Evolutionary conservation across 2,888 invertebrate species (phyloP).

Genomic region (Andrena camellia): DNA sequence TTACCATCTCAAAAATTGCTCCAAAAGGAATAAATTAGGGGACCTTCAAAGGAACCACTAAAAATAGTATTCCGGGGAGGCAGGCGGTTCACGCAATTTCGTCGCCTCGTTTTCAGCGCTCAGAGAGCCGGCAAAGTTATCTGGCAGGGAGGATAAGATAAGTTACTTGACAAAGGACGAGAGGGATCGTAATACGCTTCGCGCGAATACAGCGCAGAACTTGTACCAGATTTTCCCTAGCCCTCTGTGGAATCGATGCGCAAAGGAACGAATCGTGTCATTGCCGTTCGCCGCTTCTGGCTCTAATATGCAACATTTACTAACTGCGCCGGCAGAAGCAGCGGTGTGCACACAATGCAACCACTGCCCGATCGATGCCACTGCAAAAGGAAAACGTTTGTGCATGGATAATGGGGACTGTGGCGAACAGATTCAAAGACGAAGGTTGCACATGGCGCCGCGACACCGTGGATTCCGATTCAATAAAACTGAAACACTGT

Average conservation of each 20-base stretch:
- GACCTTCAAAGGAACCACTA: slow-evolving; percentile 35
- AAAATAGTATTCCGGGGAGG: slow-evolving; percentile 38
- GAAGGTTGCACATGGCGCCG: not conserved
- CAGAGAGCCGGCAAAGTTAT: slow-evolving; percentile 29
- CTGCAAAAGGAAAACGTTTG: slow-evolving; percentile 13
- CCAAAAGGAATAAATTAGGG: slow-evolving; percentile 15
- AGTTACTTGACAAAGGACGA: slow-evolving; percentile 17
- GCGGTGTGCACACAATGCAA: not conserved
- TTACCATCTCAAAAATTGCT: not conserved
- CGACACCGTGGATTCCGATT: not conserved
- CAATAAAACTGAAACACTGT: too few species aligned
- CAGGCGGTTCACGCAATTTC: not conserved
- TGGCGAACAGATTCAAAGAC: not conserved
- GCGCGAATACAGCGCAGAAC: slow-evolving; percentile 4
- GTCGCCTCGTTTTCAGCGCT: slow-evolving; percentile 37
- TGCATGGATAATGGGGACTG: not conserved
- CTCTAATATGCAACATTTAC: slow-evolving; percentile 31
- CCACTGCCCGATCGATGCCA: slow-evolving; percentile 25
- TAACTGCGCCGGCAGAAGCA: not conserved
- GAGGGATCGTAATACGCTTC: slow-evolving; percentile 21
- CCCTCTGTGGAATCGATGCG: not conserved
- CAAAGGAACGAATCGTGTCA: slow-evolving; percentile 51
- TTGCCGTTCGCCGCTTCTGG: slow-evolving; percentile 36
- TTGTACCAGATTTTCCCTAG: not conserved
- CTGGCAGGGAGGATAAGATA: not conserved